These are phyloP conservation scores for Sarcophaga peregrina DNA, from an alignment of 1,140 invertebrate species.

Conservation along the genomic window DNA sequence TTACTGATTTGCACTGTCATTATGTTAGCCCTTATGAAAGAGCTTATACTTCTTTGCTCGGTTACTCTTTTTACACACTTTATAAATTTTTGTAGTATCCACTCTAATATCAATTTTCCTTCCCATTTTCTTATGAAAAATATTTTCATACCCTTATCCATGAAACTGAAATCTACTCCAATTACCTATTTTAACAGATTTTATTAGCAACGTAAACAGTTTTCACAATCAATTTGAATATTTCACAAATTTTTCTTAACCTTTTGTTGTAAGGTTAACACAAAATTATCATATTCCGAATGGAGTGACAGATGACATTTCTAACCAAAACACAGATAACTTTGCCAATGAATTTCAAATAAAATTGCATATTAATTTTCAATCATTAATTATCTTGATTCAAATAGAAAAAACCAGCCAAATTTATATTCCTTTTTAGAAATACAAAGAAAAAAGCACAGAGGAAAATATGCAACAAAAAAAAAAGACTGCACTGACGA, in stretches of 20 bases:
- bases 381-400: slow-evolving; percentile 25
- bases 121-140: no score
- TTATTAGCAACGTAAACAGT: not conserved
- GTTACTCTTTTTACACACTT: no score
- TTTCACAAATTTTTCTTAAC: slow-evolving; percentile 4
- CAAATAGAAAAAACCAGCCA: not conserved
- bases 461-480: no score
- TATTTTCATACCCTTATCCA: no score
- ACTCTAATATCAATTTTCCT: no score
- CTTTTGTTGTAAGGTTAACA: slow-evolving; percentile 5
- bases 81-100: no score
- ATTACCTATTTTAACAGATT: not conserved
- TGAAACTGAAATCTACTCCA: not conserved
- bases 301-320: not conserved
- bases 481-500: not conserved
- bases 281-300: slow-evolving; percentile 7
- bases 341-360: slow-evolving; percentile 11
- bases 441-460: not conserved
- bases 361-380: slow-evolving; percentile 16
- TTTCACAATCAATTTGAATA: not conserved
- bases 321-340: not conserved
- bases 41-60: no score
- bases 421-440: not conserved
- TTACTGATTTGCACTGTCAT: no score
- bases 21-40: no score